A percentile compares a stretch with the other conserved stretches of the same genome.
Conservation (phyloP, 2,888 invertebrate genomes). For the Andrena dorsata region DNA sequence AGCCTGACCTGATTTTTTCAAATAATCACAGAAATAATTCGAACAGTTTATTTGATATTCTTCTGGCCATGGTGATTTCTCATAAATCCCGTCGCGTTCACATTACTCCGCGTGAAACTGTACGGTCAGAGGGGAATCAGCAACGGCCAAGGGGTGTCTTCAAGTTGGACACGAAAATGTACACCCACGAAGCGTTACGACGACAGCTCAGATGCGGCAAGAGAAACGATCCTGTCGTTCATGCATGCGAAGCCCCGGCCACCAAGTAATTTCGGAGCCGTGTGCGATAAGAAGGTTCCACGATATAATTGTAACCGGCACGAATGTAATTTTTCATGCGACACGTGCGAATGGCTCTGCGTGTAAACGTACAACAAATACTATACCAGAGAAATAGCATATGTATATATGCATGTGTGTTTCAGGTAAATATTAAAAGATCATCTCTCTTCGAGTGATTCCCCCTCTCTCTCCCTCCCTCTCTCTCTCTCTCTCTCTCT, state of each 20-base stretch:
- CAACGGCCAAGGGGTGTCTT: background rate
- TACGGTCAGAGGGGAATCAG: slow-evolving; percentile 3
- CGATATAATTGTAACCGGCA: slow-evolving; percentile 48
- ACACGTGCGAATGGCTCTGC: slow-evolving; percentile 41
- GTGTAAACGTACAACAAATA: slow-evolving; percentile 60
- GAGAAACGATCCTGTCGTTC: slow-evolving; percentile 45
- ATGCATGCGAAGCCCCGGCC: slow-evolving; percentile 36
- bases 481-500: slow-evolving; percentile 12
- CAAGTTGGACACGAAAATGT: slow-evolving; percentile 12
- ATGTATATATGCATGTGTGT: slow-evolving; percentile 31
- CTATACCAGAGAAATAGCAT: slow-evolving; percentile 48
- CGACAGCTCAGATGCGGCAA: slow-evolving; percentile 39
- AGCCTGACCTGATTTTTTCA: no score
- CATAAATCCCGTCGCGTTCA: background rate
- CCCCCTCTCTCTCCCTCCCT: slow-evolving; percentile 6
- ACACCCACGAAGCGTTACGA: slow-evolving; percentile 41
- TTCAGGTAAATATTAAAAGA: slow-evolving; percentile 38
- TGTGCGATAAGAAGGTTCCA: slow-evolving; percentile 54
- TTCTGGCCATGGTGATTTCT: background rate
- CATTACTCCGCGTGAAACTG: slow-evolving; percentile 2
- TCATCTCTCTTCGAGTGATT: slow-evolving; percentile 24
- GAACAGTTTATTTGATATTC: background rate
- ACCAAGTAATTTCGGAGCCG: slow-evolving; percentile 45
- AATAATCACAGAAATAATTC: no score
- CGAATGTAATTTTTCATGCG: slow-evolving; percentile 43